phyloP scores from a whole-genome alignment of 2,797 vertebrate genomes.

The Arnoldichthys spilopterus region DNA sequence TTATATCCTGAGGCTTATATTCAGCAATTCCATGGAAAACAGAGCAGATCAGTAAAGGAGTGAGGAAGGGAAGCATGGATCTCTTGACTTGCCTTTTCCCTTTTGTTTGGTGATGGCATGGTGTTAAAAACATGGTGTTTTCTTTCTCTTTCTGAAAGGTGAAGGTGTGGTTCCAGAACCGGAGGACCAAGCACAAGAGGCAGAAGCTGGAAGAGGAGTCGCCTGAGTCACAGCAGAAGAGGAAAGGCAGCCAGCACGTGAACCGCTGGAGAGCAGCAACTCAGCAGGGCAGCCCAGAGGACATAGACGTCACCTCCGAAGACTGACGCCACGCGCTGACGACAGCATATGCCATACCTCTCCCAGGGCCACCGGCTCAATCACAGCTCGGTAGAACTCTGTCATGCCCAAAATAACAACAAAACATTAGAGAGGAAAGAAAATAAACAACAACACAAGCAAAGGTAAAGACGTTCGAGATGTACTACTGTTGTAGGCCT shows the following conservation, averaged over 20 bases:
- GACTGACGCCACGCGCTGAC: constrained; percentile 69
- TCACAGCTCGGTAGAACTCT: constrained; percentile 21
- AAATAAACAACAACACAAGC: constrained; percentile 3
- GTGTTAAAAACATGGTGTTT: not conserved
- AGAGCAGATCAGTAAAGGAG: not conserved
- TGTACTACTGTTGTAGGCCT: constrained; percentile 27
- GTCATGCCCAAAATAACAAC: not conserved
- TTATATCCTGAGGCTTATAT: not conserved
- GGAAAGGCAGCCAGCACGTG: constrained; percentile 84
- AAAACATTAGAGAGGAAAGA: not conserved
- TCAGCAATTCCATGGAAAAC: not conserved
- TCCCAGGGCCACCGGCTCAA: not conserved
- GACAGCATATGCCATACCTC: constrained; percentile 17
- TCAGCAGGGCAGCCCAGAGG: constrained; percentile 76
- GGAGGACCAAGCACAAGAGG: constrained; percentile 86
- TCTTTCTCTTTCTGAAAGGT: constrained; percentile 65
- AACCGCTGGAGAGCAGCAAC: constrained; percentile 85
- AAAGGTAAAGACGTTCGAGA: constrained; percentile 27
- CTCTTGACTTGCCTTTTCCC: not conserved
- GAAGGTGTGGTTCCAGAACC: constrained; percentile 86
- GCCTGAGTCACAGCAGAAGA: constrained; percentile 82
- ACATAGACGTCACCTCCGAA: constrained; percentile 83
- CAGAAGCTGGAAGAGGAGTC: constrained; percentile 88
- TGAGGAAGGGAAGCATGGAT: not conserved
- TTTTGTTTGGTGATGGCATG: not conserved